Evolutionary conservation across 2,888 invertebrate species (phyloP).

Genomic region (Acholoe squamosa): DNA sequence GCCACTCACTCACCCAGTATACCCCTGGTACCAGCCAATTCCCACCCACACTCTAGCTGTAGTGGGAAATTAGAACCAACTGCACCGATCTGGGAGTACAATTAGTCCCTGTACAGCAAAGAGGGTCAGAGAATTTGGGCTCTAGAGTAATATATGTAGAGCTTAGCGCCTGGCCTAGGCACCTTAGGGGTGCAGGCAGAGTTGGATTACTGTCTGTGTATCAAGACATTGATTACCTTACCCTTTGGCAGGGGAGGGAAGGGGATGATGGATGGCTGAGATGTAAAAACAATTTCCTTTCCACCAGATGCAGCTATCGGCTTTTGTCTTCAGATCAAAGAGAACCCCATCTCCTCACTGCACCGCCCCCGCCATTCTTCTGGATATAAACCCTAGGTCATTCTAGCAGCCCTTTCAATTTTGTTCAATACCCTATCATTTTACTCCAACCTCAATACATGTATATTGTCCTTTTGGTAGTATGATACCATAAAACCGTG

Average conservation of each 20-base stretch:
- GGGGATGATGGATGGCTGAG: neutral
- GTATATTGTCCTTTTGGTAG: too few species aligned
- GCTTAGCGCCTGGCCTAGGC: neutral
- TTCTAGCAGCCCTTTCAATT: too few species aligned
- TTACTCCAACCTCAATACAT: too few species aligned
- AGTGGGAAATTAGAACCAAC: too few species aligned
- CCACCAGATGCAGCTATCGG: neutral
- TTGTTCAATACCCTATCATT: too few species aligned
- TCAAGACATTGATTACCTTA: conserved; percentile 1
- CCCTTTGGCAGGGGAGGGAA: neutral
- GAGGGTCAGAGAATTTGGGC: neutral
- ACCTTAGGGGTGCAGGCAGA: neutral
- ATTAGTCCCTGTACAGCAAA: too few species aligned
- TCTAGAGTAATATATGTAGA: neutral
- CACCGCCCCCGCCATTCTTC: too few species aligned
- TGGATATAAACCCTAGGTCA: neutral
- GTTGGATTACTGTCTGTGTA: neutral
- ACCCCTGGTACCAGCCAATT: neutral
- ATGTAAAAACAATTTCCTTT: neutral
- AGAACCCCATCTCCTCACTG: neutral
- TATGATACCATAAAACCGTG: too few species aligned
- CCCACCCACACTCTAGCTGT: neutral
- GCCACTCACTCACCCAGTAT: neutral
- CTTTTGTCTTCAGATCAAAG: neutral
- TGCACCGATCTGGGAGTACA: too few species aligned